Conservation (phyloP, 2,113 vertebrate species). For the Petromus typicus region DNA sequence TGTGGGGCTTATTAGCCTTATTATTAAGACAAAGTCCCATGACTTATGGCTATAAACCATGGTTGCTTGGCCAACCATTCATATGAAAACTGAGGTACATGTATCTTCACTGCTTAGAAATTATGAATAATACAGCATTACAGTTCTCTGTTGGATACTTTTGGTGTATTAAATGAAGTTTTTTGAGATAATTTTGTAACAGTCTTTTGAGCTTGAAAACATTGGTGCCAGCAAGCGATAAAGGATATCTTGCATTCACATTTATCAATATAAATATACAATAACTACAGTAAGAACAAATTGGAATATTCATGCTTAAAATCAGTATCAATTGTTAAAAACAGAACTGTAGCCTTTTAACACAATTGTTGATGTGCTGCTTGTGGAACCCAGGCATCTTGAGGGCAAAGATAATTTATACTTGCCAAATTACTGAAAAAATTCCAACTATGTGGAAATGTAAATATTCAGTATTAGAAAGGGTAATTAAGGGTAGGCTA, state of each 20-base stretch:
- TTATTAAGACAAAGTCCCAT: not conserved
- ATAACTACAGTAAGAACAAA: constrained; percentile 78
- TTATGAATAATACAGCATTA: not conserved
- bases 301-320: constrained; percentile 81
- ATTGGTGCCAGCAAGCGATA: constrained; percentile 63
- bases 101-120: not conserved
- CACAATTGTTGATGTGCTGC: constrained; percentile 80
- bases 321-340: constrained; percentile 83
- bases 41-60: not conserved
- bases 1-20: not conserved
- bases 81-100: constrained; percentile 39
- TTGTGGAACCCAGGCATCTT: constrained; percentile 72
- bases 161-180: constrained; percentile 31
- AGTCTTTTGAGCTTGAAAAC: constrained; percentile 47
- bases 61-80: not conserved
- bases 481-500: constrained; percentile 80
- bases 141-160: not conserved
- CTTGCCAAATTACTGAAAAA: constrained; percentile 82
- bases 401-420: constrained; percentile 84
- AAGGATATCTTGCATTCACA: constrained; percentile 74
- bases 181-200: constrained; percentile 8
- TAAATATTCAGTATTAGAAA: constrained; percentile 82
- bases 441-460: constrained; percentile 78
- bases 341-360: constrained; percentile 80
- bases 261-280: constrained; percentile 81